Conservation (phyloP, 1,140 invertebrate species). For the Lepidurus packardi region DNA sequence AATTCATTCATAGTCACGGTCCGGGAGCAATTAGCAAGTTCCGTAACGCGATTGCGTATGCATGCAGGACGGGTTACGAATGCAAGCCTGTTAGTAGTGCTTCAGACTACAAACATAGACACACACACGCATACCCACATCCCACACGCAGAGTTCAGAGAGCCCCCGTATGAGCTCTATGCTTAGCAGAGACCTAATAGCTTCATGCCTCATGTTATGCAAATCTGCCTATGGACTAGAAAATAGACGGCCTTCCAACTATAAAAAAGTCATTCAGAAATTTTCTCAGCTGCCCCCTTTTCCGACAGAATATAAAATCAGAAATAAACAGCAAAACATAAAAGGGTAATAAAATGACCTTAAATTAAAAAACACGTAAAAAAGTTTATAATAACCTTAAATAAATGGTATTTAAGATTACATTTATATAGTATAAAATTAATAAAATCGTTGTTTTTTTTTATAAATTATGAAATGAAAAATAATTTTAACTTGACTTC, state of each 20-base stretch:
- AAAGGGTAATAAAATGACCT: too few relatives aligned
- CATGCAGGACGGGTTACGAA: constrained; percentile 16
- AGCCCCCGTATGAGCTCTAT: constrained; percentile 8
- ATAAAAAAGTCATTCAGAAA: too few relatives aligned
- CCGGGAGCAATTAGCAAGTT: background rate
- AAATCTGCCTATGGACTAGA: background rate
- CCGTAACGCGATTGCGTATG: constrained; percentile 17
- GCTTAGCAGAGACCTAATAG: background rate
- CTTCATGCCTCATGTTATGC: background rate
- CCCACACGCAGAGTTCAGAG: constrained; percentile 3
- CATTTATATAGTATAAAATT: too few relatives aligned
- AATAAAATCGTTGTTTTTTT: too few relatives aligned
- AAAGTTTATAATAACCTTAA: too few relatives aligned
- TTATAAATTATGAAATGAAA: too few relatives aligned
- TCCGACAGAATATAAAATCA: too few relatives aligned
- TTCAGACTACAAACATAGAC: background rate
- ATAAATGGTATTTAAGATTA: too few relatives aligned
- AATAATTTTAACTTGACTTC: too few relatives aligned
- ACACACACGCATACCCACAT: background rate
- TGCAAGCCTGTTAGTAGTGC: background rate
- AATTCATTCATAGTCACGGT: constrained; percentile 22
- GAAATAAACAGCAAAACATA: too few relatives aligned
- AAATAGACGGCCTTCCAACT: background rate
- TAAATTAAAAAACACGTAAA: too few relatives aligned
- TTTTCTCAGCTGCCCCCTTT: too few relatives aligned